Evolutionary conservation across 2,113 vertebrate species (phyloP), one percentile per base, ranked within the genome.

Genomic region (Suncus etruscus): DNA sequence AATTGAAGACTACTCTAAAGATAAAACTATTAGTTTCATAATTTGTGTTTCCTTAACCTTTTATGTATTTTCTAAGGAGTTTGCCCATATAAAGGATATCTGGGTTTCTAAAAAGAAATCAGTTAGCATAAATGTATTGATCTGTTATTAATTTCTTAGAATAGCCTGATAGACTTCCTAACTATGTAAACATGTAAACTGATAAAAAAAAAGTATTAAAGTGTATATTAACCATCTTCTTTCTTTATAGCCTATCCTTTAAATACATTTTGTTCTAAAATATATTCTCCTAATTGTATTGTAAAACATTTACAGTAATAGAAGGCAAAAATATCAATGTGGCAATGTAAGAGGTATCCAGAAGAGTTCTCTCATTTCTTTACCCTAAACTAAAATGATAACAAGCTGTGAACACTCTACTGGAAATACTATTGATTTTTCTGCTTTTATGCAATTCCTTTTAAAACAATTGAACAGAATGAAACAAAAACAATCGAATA

Each of bases 161-260:
- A n/a, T 7, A 31, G 86, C 65, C 31, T 86, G 15, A 83, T 93
- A 90, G 72, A 22, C 22, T 79, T 47, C 74, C 1, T 82, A 31
- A 9, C n/a, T 29, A 47, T 68, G 87, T 0, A 82, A 8, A 31
- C 31, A 47, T 68, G 87, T 0, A 82, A 8, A 31, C 7, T 76
- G 69, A 85, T 48, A 54, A 75, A 90, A 65, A 72, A 80, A 3
- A 7, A 32, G 4, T 31, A 83, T 74, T 32, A 1, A 4, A 29
- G 68, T 16, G 45, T 47, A 50, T n/a, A 79, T 65, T 61, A 32
- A 1, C 22, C 9, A 18, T 3, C 0, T 24, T 11, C 1, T 65
- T 2, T 58, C 10, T 48, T 1, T 32, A 82, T 4, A 48, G 15
- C 2, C 0, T 68, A 2, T 7, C 25, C 15, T 31, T 80, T 73